Conservation (phyloP, 1,140 invertebrate species). For the Danaus plexippus region DNA sequence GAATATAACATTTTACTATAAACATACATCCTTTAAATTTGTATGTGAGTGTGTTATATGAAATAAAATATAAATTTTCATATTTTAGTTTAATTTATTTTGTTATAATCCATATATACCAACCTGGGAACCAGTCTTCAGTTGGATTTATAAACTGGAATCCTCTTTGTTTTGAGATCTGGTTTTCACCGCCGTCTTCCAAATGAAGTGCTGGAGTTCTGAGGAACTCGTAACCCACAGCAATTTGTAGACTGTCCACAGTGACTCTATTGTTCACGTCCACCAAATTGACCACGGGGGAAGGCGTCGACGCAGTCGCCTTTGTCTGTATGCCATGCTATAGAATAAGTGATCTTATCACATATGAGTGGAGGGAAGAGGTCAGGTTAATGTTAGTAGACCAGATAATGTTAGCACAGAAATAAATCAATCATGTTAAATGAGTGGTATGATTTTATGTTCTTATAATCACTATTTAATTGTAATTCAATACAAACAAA, state of each 20-base stretch:
- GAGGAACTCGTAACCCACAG: constrained; percentile 87
- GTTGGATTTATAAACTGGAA: constrained; percentile 90
- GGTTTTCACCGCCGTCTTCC: constrained; percentile 78
- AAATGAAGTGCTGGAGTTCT: constrained; percentile 77
- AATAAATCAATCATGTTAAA: not conserved
- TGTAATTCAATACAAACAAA: not conserved
- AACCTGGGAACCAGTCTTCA: constrained; percentile 89
- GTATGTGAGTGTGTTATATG: not conserved
- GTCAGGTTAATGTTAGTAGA: constrained; percentile 29
- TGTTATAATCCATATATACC: constrained; percentile 12
- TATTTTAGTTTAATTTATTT: constrained; percentile 8
- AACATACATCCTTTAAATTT: not conserved
- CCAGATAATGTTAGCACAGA: constrained; percentile 21
- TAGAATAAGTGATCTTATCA: constrained; percentile 61
- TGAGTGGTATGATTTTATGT: too few species aligned
- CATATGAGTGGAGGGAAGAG: constrained; percentile 28
- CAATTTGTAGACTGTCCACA: constrained; percentile 78
- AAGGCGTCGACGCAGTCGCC: constrained; percentile 85
- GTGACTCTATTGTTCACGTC: constrained; percentile 80
- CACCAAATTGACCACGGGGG: constrained; percentile 84
- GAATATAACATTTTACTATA: constrained; percentile 6
- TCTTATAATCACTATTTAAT: too few species aligned
- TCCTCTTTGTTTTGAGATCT: constrained; percentile 80
- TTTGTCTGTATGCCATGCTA: constrained; percentile 77
- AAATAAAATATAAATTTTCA: not conserved